Conservation (phyloP, 2,888 invertebrate genomes). For the Rhagium mordax region DNA sequence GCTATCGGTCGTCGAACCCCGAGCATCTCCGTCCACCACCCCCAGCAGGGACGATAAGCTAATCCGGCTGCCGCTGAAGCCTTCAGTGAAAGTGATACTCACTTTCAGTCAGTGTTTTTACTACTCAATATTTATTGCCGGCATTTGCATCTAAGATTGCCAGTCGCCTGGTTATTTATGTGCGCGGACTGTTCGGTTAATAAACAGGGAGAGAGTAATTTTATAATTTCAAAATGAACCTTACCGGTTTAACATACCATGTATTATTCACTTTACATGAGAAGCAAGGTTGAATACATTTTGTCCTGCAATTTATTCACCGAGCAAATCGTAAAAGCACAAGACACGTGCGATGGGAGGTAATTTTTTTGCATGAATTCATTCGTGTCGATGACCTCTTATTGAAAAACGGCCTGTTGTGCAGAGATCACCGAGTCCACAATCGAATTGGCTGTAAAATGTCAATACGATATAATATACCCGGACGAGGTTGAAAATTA, state of each 20-base stretch:
- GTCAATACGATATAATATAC: not conserved
- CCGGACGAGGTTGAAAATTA: not conserved
- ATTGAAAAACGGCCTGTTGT: not conserved
- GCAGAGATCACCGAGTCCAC: not conserved
- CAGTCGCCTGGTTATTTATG: constrained; percentile 9
- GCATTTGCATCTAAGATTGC: constrained; percentile 10
- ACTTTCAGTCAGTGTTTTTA: constrained; percentile 18
- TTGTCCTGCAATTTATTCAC: not conserved
- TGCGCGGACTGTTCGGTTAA: not conserved
- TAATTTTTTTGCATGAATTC: not conserved
- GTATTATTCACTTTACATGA: not conserved
- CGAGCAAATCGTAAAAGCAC: not conserved
- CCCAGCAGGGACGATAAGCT: constrained; percentile 3
- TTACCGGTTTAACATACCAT: not conserved
- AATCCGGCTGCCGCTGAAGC: not conserved
- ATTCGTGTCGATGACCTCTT: not conserved
- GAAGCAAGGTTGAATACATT: not conserved
- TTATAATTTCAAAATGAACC: not conserved
- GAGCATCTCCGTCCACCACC: constrained; percentile 23
- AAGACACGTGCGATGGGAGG: not conserved
- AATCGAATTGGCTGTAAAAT: not conserved
- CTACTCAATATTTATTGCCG: constrained; percentile 8
- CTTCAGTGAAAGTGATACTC: constrained; percentile 19
- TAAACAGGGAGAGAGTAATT: not conserved
- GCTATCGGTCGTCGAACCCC: constrained; percentile 25